Evolutionary conservation across 1,140 invertebrate genomes (phyloP), one percentile per base, ranked within the genome.

Genomic region (Ctenoplectra terminalis): DNA sequence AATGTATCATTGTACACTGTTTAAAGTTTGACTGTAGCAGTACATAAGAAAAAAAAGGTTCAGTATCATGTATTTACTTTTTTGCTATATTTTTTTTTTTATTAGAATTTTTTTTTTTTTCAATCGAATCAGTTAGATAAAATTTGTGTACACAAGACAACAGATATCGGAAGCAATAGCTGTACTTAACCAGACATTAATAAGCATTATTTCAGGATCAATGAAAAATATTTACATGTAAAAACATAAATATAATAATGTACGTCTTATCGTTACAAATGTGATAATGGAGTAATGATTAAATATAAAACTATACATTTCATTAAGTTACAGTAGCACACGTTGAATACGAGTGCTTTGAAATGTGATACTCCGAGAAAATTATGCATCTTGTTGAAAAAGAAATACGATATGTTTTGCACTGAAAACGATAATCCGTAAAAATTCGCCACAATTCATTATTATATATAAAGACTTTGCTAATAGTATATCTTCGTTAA

Each of bases 361-460:
- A 43, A 66, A 76, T 20, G 2, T 2, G 48, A 76, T 29, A 7
- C 63, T 15, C 1, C 15, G 13, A 9, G 9, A 37, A 58, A 34
- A 69, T 13, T 34, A 46, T 11, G 46, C 23, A 15, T 20, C 29
- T 40, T 17, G 34, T 20, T 46, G 17, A 17, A 58, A 58, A n/a
- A n/a, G n/a, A n/a, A 77, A 69, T 17, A 7, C 9, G 40, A 77
- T 69, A 77, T 20, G 50, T 46, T 75, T 77, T 64, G 40, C 50
- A 26, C 17, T 11, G n/a, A 8, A 56, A 69, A 56, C 2, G n/a
- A 66, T 67, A 77, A 67, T 67, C 34, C 63, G 20, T 23, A 11
- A 58, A 77, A 67, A 50, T 3, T 0, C 13, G n/a, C 6, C 13
- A 26, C 20, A 13, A 40, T 66, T 31, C 34, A 17, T 66, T 76